Evolutionary conservation across 2,113 vertebrate species (phyloP).

Genomic region (Anas platyrhynchos): DNA sequence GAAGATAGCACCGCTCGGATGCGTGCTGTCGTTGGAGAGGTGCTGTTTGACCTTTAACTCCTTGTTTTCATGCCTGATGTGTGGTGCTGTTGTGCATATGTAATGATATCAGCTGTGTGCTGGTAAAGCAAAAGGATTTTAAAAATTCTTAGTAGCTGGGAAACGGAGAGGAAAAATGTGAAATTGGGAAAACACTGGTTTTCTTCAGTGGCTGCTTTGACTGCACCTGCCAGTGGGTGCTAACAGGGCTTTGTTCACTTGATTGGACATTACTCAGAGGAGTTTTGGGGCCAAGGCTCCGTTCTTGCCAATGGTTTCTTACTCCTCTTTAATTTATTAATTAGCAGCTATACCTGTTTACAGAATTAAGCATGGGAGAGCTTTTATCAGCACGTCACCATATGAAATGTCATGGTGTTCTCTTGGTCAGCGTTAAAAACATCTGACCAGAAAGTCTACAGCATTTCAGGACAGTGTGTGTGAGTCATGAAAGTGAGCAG

Average conservation of each 20-base stretch:
- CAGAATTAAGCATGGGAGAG: background rate
- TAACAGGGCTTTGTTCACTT: background rate
- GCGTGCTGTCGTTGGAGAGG: background rate
- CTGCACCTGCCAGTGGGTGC: background rate
- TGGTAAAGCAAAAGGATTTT: background rate
- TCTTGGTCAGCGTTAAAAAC: background rate
- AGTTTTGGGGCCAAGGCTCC: conserved; percentile 25
- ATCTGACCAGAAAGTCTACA: background rate
- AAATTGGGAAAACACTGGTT: background rate
- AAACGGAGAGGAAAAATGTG: background rate
- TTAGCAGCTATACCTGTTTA: conserved; percentile 34
- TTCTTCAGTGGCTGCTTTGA: background rate
- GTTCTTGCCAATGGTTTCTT: background rate
- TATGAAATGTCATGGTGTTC: background rate
- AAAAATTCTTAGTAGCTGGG: background rate
- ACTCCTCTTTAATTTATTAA: conserved; percentile 6
- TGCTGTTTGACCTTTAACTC: background rate
- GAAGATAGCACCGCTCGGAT: background rate
- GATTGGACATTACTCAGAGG: background rate
- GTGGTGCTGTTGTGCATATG: background rate
- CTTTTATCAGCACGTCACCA: background rate
- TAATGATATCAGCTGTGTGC: background rate
- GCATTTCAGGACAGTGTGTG: background rate
- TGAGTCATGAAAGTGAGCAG: background rate
- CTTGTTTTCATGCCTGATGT: background rate